Base-by-base conservation (phyloP, 2,797 vertebrate genomes). In the Lacerta bilineata region DNA sequence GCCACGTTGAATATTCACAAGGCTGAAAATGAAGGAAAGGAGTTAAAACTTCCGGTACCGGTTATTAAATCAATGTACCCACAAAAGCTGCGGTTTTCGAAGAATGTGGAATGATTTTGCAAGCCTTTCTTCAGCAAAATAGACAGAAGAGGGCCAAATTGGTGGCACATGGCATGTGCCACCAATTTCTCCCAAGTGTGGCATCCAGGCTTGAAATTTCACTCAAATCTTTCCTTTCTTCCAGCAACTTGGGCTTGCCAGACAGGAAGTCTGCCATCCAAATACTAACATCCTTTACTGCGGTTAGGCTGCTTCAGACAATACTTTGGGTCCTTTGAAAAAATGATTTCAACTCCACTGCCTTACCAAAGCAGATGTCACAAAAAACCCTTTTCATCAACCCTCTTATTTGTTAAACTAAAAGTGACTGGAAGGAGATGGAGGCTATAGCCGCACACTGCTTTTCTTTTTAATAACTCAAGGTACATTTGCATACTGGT, bases 11-110 rank as follows among this genome's bases (percentile, higher is more conserved):
- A n/a, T n/a, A n/a, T 68, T 86, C 64, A 71, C 55, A 68, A 46
- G 7, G 36, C 5, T n/a, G n/a, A n/a, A 76, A 29, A 43, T 36
- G 33, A 78, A 59, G 27, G 29, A 23, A 83, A 83, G n/a, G 80
- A 39, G 33, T 33, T 74, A 33, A 72, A 0, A 0, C 36, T 41
- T 1, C 41, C 3, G 1, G 72, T 1, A 36, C 72, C 41, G 15
- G 74, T 71, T 29, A 8, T 20, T 27, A 88, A 81, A 46, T 64
- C 61, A 36, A 18, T 74, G n/a, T 18, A 39, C 13, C n/a, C 5
- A 33, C 36, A 36, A 33, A 74, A 74, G 33, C 41, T 50, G 27
- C 1, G 2, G 9, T 76, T 41, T 43, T 43, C 36, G 5, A 76
- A 76, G 9, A 43, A 55, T 5, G 3, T 25, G 39, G 6, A 43